Base-by-base conservation (phyloP, 2,797 vertebrate genomes). In the Scomberomorus guttatus region DNA sequence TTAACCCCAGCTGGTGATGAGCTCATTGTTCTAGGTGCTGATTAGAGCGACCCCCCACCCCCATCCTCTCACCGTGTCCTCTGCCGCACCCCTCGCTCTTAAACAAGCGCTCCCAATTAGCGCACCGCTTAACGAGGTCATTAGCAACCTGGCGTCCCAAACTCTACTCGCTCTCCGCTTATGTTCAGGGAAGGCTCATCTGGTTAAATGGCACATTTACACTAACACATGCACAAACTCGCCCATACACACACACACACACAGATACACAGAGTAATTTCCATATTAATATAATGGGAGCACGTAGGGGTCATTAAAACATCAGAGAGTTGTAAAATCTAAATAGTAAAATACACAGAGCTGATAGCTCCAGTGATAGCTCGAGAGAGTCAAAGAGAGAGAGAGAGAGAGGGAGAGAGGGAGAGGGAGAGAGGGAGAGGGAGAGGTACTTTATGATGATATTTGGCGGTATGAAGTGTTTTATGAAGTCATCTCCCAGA, bases 71-170 rank as follows among this genome's bases (percentile, higher is more conserved):
- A 11, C 34, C 1, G 3, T 25, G 71, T 82, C 80, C 81, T 77
- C 73, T 77, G 60, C n/a, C 14, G 15, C 54, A 14, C 69, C 58
- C 66, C 72, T 74, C 46, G 32, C 77, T 87, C 84, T 82, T 72
- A 87, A 92, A 91, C 86, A 82, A 85, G 67, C 39, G n/a, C 85
- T 83, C 61, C 74, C 84, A 86, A 89, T 93, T 91, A 94, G 80
- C 85, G 50, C 69, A 9, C 7, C 10, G 57, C 87, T 89, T 90
- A 92, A 89, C 67, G 82, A 92, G 86, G 87, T 80, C 82, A 55
- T 94, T 94, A 91, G 84, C 92, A 90, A 92, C 85, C 92, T 91
- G 91, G 77, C 72, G 57, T 77, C 87, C 77, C 42, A 50, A 3
- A 67, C 70, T 82, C 56, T 9, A 24, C 54, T 60, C 11, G 56